phyloP scores from a whole-genome alignment of 2,113 vertebrate genomes.

The Anarrhichthys ocellatus region DNA sequence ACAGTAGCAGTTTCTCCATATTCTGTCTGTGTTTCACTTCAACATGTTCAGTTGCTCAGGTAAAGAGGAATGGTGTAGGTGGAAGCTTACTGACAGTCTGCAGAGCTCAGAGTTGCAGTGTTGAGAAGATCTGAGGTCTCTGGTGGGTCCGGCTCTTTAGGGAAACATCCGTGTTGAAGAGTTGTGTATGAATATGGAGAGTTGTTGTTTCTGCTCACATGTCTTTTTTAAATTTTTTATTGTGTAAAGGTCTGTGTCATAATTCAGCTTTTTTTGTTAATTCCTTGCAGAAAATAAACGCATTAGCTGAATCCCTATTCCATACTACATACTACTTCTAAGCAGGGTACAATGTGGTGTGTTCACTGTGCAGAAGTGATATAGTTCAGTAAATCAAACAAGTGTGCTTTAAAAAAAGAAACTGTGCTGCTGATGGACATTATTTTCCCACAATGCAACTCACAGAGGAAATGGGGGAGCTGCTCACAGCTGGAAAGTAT shows the following conservation, averaged over 20 bases:
- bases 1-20: neutral
- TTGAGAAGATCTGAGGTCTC: slow-evolving; percentile 30
- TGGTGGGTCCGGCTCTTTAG: slow-evolving; percentile 9
- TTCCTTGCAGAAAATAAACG: neutral
- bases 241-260: neutral
- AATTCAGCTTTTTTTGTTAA: neutral
- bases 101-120: slow-evolving; percentile 19
- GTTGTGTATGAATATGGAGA: slow-evolving; percentile 7
- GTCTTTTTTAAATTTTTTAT: neutral
- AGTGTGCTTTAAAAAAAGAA: neutral
- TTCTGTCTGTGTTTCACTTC: slow-evolving; percentile 29
- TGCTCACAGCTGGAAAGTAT: slow-evolving; percentile 30
- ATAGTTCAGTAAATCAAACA: neutral
- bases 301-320: neutral
- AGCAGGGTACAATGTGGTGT: neutral
- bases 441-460: slow-evolving; percentile 12
- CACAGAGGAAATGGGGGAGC: neutral
- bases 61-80: slow-evolving; percentile 35
- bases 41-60: slow-evolving; percentile 32
- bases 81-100: slow-evolving; percentile 32
- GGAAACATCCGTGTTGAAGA: slow-evolving; percentile 12
- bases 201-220: neutral
- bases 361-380: neutral
- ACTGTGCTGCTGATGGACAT: neutral
- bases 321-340: neutral